A percentile compares a stretch with the other conserved stretches of the same genome.
Conservation (phyloP, 2,113 vertebrate genomes). For the Gasterosteus nipponicus region DNA sequence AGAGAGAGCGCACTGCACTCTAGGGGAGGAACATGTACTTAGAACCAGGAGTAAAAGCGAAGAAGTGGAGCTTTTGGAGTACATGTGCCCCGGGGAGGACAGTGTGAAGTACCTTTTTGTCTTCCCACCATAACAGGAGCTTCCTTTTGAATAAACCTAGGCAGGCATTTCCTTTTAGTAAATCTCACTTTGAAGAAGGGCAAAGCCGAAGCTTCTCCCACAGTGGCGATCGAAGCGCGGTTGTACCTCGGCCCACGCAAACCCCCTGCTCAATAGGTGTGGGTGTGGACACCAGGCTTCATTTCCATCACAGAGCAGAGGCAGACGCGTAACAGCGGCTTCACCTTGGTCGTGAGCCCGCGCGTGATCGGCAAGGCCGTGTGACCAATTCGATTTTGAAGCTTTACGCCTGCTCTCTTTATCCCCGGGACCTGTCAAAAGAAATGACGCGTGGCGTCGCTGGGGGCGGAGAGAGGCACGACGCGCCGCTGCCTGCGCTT, state of each 20-base stretch:
- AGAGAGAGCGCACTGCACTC: constrained; percentile 51
- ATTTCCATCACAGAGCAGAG: constrained; percentile 66
- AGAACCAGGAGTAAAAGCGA: constrained; percentile 66
- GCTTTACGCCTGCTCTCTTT: constrained; percentile 63
- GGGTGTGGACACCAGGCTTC: constrained; percentile 65
- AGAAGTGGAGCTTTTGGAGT: constrained; percentile 67
- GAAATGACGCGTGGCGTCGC: constrained; percentile 53
- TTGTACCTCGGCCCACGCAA: constrained; percentile 74
- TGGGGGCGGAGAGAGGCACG: constrained; percentile 25
- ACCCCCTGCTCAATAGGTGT: constrained; percentile 68
- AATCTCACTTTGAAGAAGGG: constrained; percentile 76
- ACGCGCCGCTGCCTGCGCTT: neutral
- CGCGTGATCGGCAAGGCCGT: constrained; percentile 65
- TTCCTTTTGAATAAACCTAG: constrained; percentile 73
- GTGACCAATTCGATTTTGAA: constrained; percentile 76
- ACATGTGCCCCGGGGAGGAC: constrained; percentile 72
- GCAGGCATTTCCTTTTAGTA: constrained; percentile 71
- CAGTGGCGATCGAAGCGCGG: constrained; percentile 59
- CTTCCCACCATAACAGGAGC: constrained; percentile 68
- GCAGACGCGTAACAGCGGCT: constrained; percentile 41
- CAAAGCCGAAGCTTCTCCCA: constrained; percentile 73
- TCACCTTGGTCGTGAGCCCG: constrained; percentile 68
- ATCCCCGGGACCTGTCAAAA: constrained; percentile 62
- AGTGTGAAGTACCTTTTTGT: constrained; percentile 75
- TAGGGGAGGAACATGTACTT: constrained; percentile 50